phyloP scores from a whole-genome alignment of 2,113 vertebrate genomes.

The Rhynchomys soricoides region DNA sequence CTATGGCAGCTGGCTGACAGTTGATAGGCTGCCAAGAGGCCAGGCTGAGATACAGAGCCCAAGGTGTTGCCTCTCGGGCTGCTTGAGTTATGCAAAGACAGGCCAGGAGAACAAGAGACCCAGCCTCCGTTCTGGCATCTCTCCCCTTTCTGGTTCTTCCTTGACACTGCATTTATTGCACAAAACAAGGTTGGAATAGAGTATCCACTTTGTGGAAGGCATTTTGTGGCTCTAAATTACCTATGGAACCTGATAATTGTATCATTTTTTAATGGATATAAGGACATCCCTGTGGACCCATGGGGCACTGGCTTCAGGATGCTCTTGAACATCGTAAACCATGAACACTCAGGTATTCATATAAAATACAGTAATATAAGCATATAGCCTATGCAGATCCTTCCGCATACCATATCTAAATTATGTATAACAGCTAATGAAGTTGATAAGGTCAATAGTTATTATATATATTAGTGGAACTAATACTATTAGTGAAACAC shows the following conservation, averaged over 20 bases:
- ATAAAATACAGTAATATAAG: background rate
- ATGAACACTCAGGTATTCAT: background rate
- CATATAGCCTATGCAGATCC: background rate
- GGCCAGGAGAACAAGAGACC: background rate
- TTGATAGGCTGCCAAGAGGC: background rate
- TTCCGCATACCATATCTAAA: background rate
- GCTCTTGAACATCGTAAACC: background rate
- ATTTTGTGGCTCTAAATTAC: accelerated
- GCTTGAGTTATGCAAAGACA: background rate
- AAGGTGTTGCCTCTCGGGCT: background rate
- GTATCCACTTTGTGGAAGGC: background rate
- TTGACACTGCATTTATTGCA: background rate
- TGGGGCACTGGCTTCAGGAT: background rate
- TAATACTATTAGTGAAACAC: background rate
- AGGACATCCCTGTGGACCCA: too few relatives aligned
- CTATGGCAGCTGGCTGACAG: background rate
- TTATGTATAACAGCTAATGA: background rate
- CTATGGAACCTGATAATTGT: background rate
- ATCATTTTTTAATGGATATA: background rate
- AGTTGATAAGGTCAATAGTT: background rate
- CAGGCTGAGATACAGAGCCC: background rate
- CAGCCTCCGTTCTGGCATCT: background rate
- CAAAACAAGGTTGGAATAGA: background rate
- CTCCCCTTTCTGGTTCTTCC: background rate
- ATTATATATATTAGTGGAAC: too few relatives aligned